phyloP scores from a whole-genome alignment of 1,140 invertebrate species.

The Dreissena rostriformis region DNA sequence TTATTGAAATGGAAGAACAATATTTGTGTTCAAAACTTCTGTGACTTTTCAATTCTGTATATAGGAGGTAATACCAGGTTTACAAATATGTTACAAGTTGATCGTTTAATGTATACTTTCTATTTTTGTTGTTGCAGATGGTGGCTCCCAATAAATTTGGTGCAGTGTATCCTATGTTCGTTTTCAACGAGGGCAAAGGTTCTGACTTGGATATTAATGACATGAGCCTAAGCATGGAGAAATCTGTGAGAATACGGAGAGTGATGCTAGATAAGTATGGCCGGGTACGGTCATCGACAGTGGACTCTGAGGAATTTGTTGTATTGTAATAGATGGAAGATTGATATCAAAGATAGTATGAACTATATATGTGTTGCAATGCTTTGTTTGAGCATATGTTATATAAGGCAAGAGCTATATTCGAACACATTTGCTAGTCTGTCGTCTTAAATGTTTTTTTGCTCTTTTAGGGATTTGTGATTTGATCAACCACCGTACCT shows the following conservation, averaged over 20 bases:
- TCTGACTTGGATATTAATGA: conserved; percentile 78
- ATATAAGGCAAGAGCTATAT: too few relatives aligned
- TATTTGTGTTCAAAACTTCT: not conserved
- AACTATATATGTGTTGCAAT: too few relatives aligned
- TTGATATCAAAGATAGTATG: too few relatives aligned
- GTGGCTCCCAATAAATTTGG: conserved; percentile 82
- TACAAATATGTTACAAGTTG: not conserved
- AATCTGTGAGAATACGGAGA: conserved; percentile 71
- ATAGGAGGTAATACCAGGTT: not conserved
- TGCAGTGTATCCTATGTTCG: conserved; percentile 90
- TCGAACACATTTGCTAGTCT: too few relatives aligned
- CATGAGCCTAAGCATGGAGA: conserved; percentile 54
- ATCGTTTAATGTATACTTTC: not conserved
- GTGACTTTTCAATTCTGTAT: not conserved
- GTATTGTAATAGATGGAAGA: conserved; percentile 68
- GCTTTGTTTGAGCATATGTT: too few relatives aligned
- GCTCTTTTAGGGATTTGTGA: too few relatives aligned
- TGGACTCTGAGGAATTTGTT: conserved; percentile 79
- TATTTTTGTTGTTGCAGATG: conserved; percentile 68
- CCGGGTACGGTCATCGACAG: conserved; percentile 63
- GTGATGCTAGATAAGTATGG: conserved; percentile 65
- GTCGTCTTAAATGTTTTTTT: too few relatives aligned
- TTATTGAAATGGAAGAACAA: too few relatives aligned
- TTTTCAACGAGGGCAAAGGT: conserved; percentile 88
- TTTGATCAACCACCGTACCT: too few relatives aligned